These are phyloP conservation scores for Macrosoma leucophasiata DNA, from an alignment of 2,888 invertebrate species.

Conservation along the genomic window DNA sequence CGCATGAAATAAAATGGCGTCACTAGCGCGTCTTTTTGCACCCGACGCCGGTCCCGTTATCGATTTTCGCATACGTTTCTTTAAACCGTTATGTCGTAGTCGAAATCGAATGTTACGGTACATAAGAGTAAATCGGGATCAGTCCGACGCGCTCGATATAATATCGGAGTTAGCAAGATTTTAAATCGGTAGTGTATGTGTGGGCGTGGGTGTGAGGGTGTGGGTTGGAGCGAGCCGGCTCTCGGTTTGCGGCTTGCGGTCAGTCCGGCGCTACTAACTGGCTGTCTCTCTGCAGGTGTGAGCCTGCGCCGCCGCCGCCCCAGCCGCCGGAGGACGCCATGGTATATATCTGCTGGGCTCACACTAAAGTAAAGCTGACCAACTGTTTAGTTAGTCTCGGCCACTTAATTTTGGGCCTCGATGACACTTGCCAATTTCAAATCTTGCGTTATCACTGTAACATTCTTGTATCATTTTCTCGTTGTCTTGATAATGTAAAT, in stretches of 20 bases:
- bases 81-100: conserved; percentile 37
- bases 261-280: conserved; percentile 73
- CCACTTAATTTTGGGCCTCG: conserved; percentile 76
- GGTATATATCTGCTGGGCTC: conserved; percentile 74
- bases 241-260: conserved; percentile 40
- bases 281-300: conserved; percentile 77
- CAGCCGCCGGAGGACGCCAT: conserved; percentile 69
- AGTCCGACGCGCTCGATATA: too few species aligned
- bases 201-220: conserved; percentile 34
- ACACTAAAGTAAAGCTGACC: conserved; percentile 73
- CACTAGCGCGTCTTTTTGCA: conserved; percentile 63
- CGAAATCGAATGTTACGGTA: conserved; percentile 46
- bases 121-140: too few species aligned
- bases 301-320: conserved; percentile 73
- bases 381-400: conserved; percentile 69
- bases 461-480: conserved; percentile 58
- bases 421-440: conserved; percentile 71
- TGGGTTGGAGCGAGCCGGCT: conserved; percentile 24
- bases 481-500: conserved; percentile 68
- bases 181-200: conserved; percentile 69
- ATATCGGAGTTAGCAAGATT: conserved; percentile 64
- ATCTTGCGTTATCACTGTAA: conserved; percentile 73
- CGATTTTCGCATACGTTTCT: conserved; percentile 44
- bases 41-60: conserved; percentile 59
- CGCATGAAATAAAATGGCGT: conserved; percentile 74